These are phyloP conservation scores for Henricia sp. DNA, from an alignment of 53 echinoderm and acorn worm genomes.

Conservation along the genomic window DNA sequence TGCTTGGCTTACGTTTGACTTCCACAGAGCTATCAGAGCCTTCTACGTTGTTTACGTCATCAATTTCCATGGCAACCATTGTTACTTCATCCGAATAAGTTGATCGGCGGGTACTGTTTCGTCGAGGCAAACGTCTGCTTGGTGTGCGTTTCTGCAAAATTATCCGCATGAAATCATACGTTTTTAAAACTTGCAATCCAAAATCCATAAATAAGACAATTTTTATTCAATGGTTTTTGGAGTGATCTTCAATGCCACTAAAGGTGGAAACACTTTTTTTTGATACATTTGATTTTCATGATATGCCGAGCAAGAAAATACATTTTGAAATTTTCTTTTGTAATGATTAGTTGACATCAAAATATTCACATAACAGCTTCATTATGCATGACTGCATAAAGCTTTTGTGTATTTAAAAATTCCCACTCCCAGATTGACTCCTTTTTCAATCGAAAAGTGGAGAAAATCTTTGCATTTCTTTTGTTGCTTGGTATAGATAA, in stretches of 20 bases:
- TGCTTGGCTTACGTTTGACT: neutral
- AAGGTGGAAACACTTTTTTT: neutral
- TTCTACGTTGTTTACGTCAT: neutral
- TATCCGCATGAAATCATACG: neutral
- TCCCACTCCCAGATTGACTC: no score
- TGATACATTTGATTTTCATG: neutral
- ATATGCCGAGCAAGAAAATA: no score
- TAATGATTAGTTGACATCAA: no score
- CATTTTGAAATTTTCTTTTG: no score
- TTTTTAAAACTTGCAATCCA: neutral
- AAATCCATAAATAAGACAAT: neutral
- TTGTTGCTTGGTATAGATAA: no score
- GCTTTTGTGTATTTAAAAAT: no score
- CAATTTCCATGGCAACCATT: slow-evolving; percentile 29
- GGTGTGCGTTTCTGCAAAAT: slow-evolving; percentile 29
- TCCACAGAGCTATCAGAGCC: no score
- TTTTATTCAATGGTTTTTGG: neutral
- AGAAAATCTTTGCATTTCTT: no score
- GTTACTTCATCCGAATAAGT: slow-evolving; percentile 16
- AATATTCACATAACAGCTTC: no score
- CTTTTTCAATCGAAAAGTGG: no score
- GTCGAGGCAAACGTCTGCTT: slow-evolving; percentile 5
- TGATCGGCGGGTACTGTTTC: slow-evolving; percentile 16
- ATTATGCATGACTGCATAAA: no score
- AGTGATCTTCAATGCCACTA: neutral